These are phyloP conservation scores for Candidula unifasciata DNA, from an alignment of 2,888 invertebrate genomes.

Conservation along the genomic window DNA sequence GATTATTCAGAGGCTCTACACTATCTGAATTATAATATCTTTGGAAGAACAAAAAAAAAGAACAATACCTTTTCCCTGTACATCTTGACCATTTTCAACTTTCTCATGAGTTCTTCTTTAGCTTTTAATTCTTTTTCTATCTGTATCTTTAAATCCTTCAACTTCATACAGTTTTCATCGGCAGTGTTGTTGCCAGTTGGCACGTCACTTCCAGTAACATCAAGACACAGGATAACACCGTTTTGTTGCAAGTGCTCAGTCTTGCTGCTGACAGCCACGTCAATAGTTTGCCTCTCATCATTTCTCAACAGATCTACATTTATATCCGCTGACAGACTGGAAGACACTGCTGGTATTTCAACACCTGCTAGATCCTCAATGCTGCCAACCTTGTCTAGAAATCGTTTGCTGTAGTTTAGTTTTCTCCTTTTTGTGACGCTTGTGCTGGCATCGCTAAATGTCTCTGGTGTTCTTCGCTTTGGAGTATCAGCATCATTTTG, in stretches of 20 bases:
- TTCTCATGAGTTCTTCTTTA: constrained; percentile 63
- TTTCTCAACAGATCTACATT: constrained; percentile 1
- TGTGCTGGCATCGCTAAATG: not conserved
- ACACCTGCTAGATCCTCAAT: not conserved
- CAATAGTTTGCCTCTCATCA: not conserved
- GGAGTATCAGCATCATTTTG: not conserved
- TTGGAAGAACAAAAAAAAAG: not conserved
- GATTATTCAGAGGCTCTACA: not conserved
- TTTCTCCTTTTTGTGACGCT: constrained; percentile 9
- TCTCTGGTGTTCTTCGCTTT: not conserved
- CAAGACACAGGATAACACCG: not conserved
- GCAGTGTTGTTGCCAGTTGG: not conserved
- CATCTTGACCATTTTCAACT: constrained; percentile 69
- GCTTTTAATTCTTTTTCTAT: constrained; percentile 50
- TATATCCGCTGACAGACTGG: not conserved
- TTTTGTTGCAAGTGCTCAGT: not conserved
- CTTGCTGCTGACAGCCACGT: not conserved
- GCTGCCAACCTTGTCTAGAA: not conserved
- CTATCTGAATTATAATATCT: not conserved
- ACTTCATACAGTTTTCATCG: constrained; percentile 2
- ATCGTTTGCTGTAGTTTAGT: not conserved
- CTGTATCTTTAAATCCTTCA: constrained; percentile 13
- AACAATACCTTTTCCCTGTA: constrained; percentile 67
- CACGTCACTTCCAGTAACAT: not conserved
- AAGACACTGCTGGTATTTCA: not conserved